Evolutionary conservation across 1,140 invertebrate genomes (phyloP), one percentile per base, ranked within the genome.

Genomic region (Orius insidiosus): DNA sequence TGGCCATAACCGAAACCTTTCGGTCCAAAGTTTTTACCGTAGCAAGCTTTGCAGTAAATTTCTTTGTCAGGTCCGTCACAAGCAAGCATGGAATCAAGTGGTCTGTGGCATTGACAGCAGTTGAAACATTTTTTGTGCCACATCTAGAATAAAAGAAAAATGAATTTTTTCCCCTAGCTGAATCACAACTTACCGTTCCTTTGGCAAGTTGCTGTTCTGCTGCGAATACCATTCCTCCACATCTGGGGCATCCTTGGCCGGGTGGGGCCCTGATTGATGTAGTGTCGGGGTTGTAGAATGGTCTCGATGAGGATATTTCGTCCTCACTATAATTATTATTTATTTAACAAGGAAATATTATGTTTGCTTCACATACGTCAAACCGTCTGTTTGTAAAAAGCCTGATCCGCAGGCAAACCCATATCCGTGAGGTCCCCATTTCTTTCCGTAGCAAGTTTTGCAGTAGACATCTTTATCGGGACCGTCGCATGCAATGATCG

Each of bases 41-140:
- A 93, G 63, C 87, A 92, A 37, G 83, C 73, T 54, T 75, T 76
- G 67, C 85, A 88, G 60, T 88, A 85, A 58, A 89, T 80, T 60
- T 90, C 84, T 58, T 76, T 79, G 59, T 89, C 84, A 41, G 86
- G 85, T 8, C 83, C 85, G 57, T 90, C 86, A 58, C 84, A 88
- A 38, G 85, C 85, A 45, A 85, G 62, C 69, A 86, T 79, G 0
- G 90, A 95, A 62, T 98, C 94, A 50, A 98, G 64, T 32, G 92
- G 85, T 53, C 93, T 80, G 59, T 89, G 85, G 60, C 94, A 98
- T 59, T 86, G 81, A 45, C 75, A 71, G 59, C 88, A 94, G 64
- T 79, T 88, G 71, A 89, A 94, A 65, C 88, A 94, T 59, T 79
- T 83, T 65, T 87, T 90, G 67, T 94, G 89, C 87, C 88, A 94